These are phyloP conservation scores for Onychomys leucogaster DNA, from an alignment of 2,797 vertebrate genomes.

Conservation along the genomic window DNA sequence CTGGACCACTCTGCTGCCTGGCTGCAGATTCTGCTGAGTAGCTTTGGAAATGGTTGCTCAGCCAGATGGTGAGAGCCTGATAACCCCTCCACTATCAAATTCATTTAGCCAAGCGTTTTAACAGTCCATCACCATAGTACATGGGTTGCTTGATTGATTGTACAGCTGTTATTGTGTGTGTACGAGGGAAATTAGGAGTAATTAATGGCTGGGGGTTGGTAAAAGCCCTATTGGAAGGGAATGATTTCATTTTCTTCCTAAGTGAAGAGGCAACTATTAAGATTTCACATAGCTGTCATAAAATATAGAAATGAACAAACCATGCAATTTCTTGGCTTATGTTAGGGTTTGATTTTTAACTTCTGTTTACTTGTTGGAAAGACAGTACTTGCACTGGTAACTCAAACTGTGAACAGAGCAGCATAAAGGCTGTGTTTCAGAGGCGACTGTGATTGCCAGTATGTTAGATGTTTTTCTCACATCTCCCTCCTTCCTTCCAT, in stretches of 20 bases:
- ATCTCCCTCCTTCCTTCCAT: not conserved
- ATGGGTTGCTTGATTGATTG: slow-evolving; percentile 10
- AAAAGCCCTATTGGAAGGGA: slow-evolving; percentile 22
- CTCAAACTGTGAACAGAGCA: not conserved
- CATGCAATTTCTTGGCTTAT: not conserved
- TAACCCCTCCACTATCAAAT: not conserved
- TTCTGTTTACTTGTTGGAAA: slow-evolving; percentile 55
- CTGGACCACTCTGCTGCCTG: not conserved
- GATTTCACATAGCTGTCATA: slow-evolving; percentile 21
- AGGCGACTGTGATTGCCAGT: not conserved
- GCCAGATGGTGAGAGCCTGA: not conserved
- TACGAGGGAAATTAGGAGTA: slow-evolving; percentile 63
- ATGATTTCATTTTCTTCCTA: slow-evolving; percentile 62
- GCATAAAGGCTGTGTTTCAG: not conserved
- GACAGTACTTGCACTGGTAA: not conserved
- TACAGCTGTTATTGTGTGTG: slow-evolving; percentile 60
- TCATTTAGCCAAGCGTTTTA: slow-evolving; percentile 60
- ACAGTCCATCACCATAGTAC: not conserved
- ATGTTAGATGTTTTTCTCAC: not conserved
- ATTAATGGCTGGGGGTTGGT: slow-evolving; percentile 60
- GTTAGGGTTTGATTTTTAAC: slow-evolving; percentile 25
- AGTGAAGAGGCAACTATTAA: slow-evolving; percentile 31
- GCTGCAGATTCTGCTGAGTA: not conserved
- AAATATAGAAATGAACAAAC: slow-evolving; percentile 26
- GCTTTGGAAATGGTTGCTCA: not conserved